Base-by-base conservation (phyloP, 2,888 invertebrate species). In the Lasioglossum villosulum region DNA sequence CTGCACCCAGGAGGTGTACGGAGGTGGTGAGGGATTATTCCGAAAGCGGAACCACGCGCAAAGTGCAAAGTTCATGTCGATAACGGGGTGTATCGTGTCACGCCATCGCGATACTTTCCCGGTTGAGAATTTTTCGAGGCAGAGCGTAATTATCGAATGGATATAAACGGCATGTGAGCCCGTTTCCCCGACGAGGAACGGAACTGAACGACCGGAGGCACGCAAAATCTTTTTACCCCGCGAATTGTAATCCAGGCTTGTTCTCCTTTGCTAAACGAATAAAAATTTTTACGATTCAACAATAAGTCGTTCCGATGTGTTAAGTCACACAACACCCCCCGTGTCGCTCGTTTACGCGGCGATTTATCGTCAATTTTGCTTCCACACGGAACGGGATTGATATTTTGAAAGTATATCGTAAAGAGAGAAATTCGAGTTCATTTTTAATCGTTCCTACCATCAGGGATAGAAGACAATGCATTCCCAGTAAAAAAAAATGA, bases 81-180 rank as follows among this genome's bases (percentile, higher is more conserved):
- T 95, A 94, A 94, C 93, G 92, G 23, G 93, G 92, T 93, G 92
- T 94, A 94, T 94, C 94, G 93, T 94, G 94, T 93, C 94, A 92
- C 87, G 91, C 89, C 87, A 91, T 92, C 92, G 91, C 90, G 88
- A 93, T 93, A 92, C 90, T 92, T 92, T 92, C 87, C 87, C 86
- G 86, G 90, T 85, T 81, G 88, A 86, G 90, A 91, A 90, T 92
- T 92, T 93, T 91, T 88, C 86, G 79, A 86, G 90, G 90, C 87
- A 90, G 59, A 59, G 90, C 90, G 91, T 90, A 93, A 93, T 92
- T 92, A 93, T 93, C 91, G 91, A 91, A 91, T 87, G 89, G 91
- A 92, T 91, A 91, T 92, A 91, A 93, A 92, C 89, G 89, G 90
- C 88, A 86, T 89, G 86, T 91, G 90, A 91, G 91, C 89, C 81